Base-by-base conservation (phyloP, 2,797 vertebrate species). In the Heterohyrax brucei region DNA sequence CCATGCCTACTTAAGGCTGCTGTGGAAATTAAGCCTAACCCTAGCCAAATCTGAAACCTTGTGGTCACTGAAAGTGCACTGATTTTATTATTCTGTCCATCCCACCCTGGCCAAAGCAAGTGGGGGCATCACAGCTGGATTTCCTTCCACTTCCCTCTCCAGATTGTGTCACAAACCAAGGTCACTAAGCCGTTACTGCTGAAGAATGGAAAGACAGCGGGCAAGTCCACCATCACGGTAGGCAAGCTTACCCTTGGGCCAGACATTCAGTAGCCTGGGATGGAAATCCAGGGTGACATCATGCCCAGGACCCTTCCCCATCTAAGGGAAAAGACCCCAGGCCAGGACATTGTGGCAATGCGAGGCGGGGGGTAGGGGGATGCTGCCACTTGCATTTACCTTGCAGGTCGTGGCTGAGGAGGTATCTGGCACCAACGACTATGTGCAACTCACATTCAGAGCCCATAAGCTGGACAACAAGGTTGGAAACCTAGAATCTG, bases 151-250 rank as follows among this genome's bases (percentile, higher is more conserved):
- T 44, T 93, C 79, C 59, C 24, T 75, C 59, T 72, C 19, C 93
- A 98, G 98, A 98, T 98, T 48, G 98, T 98, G 48, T 98, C 98
- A 72, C 98, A 98, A 76, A 98, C 97, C 81, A 98, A 97, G 90
- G 96, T 98, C 84, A 98, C 97, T 13, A 98, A 98, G 73, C 96
- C 97, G 12, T 78, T 98, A 73, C 80, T 98, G 70, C 85, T 98
- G 62, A 96, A 97, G 75, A 97, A 96, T 7, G 98, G 98, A 50
- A 97, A 98, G 84, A 87, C 73, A 0, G 97, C 97, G 0, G 98
- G 98, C 86, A 97, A 98, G 83, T 98, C 98, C 70, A 98, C 97
- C n/a, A 98, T 98, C 95, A 98, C 98, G 97, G 98, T 98, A 98
- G 84, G 97, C 77, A 68, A 44, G 77, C 61, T 80, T 30, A 62